Base-by-base conservation (phyloP, 2,113 vertebrate genomes). In the Alligator mississippiensis region DNA sequence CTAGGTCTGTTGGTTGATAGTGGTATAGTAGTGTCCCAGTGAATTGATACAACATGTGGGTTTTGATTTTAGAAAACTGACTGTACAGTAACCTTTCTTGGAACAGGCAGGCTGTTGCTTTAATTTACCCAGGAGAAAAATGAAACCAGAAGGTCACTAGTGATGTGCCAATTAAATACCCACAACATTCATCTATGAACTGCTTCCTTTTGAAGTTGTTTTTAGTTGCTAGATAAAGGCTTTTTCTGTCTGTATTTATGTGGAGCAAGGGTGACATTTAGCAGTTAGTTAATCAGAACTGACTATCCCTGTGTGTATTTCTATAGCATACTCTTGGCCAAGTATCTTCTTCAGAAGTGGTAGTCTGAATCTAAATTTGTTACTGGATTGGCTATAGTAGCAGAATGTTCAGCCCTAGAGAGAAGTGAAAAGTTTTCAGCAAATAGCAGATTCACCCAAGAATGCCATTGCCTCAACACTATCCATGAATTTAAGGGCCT, bases 251-350 rank as follows among this genome's bases (percentile, higher is more conserved):
- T 80, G n/a, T 27, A 9, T 8, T n/a, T 77, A 54, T 79, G 6
- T 77, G 30, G 82, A 83, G 12, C n/a, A 75, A 85, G 4, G 12
- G 5, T 78, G n/a, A 90, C 2, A 38, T 55, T 61, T 95, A 83
- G 19, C 28, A 90, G 90, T 90, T 88, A 85, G 28, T 90, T 89
- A 87, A 93, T 89, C 83, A 87, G 19, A 87, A 75, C 4, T 28
- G 58, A 34, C 77, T 93, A 16, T 77, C 82, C 80, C 76, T 61
- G 5, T 8, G 1, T 9, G 62, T 30, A 47, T 25, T 78, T 27
- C 18, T 21, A 59, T 9, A 76, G 68, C 47, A 8, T 81, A 76
- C 81, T 25, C 28, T 34, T 17, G 19, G 24, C 61, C 25, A 83
- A 13, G 11, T 77, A 82, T 34, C 5, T 12, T 57, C 57, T 68